Evolutionary conservation across 1,140 invertebrate species (phyloP), one percentile per base, ranked within the genome.

Genomic region (Euura saliciscinereae): DNA sequence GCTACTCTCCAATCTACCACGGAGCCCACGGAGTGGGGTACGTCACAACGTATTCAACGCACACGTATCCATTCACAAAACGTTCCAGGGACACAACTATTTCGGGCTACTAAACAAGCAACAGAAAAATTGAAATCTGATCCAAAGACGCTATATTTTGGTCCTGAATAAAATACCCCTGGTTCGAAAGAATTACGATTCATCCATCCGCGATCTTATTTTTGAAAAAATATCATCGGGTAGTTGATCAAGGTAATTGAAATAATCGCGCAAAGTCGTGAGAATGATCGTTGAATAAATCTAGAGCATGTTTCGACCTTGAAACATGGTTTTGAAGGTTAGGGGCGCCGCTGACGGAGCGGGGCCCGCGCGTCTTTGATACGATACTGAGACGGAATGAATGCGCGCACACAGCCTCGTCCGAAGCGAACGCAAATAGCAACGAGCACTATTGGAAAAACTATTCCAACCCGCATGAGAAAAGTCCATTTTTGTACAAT

Each of bases 391-490:
- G 3, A 59, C 13, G 13, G 13, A 59, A 59, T 59, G 51, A 8
- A 59, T 59, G 51, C 51, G 13, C 51, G 51, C 51, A 59, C 51
- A 59, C 51, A 59, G 51, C 51, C 51, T n/a, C 10, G 51, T n/a
- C 10, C 51, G 51, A 59, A 59, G 51, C 51, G 6, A 59, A 59
- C 51, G 51, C 13, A 59, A 59, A 59, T 59, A 59, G 51, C 51
- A 59, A n/a, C 28, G 8, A 59, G 10, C 51, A 59, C 51, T 59
- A 59, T 11, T 59, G 8, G 51, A 59, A 59, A 59, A 59, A 59
- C 51, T 59, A 59, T 59, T 59, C 51, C 8, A 8, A 28, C 51
- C 51, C 51, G 6, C 51, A n/a, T 59, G 51, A 59, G 51, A n/a
- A 59, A 59, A 59, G 51, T 59, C 51, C 51, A 8, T 59, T 59